These are phyloP conservation scores for Xerus rutilus DNA, from an alignment of 2,797 vertebrate genomes.

Conservation along the genomic window DNA sequence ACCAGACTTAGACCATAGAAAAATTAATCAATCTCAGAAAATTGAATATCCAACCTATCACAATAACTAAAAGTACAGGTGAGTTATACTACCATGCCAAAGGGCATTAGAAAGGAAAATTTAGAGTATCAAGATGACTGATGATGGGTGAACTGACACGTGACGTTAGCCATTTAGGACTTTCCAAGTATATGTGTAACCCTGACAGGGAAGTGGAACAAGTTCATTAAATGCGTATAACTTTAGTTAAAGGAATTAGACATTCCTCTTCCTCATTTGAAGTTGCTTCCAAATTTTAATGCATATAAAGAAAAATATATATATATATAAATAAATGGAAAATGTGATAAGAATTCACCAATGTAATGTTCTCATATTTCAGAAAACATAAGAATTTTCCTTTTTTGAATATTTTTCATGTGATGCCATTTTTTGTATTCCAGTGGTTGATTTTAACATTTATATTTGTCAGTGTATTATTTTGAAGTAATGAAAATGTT, in stretches of 20 bases:
- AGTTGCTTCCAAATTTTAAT: not conserved
- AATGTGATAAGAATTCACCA: not conserved
- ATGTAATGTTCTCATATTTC: not conserved
- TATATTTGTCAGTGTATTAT: not conserved
- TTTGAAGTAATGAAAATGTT: not conserved
- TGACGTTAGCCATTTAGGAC: not conserved
- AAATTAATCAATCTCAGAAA: conserved; percentile 40
- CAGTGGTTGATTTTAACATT: not conserved
- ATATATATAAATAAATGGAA: not conserved
- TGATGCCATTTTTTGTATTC: not conserved
- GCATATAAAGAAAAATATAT: not conserved
- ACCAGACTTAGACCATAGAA: not conserved
- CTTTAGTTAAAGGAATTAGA: not conserved
- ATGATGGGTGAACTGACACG: not conserved
- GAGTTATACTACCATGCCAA: not conserved
- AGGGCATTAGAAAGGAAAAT: not conserved
- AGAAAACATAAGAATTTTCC: not conserved
- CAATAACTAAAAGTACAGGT: not conserved
- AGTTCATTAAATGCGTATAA: not conserved
- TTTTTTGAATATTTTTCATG: not conserved
- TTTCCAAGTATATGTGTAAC: not conserved
- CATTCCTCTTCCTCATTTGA: not conserved
- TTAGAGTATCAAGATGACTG: not conserved
- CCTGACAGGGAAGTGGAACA: not conserved
- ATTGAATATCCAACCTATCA: not conserved